phyloP scores from a whole-genome alignment of 2,797 vertebrate species.

The Poecile montanus region DNA sequence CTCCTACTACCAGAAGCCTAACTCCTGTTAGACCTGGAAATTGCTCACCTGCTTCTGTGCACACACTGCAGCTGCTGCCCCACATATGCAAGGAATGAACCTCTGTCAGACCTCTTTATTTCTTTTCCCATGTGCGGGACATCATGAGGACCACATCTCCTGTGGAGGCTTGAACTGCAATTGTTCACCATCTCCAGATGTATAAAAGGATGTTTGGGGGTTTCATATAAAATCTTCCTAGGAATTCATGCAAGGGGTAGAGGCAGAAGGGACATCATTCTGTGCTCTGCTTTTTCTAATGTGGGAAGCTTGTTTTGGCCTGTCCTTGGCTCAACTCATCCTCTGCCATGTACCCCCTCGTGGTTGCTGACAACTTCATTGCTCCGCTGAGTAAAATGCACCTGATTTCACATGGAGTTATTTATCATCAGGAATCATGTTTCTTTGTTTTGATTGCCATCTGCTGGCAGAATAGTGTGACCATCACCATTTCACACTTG shows the following conservation, averaged over 20 bases:
- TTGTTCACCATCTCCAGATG: not conserved
- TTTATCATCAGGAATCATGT: not conserved
- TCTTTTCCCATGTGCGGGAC: not conserved
- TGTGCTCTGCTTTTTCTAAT: not conserved
- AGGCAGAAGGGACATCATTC: not conserved
- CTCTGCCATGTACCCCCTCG: fast-evolving
- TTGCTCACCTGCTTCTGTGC: not conserved
- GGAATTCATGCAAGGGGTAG: not conserved
- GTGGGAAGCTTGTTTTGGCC: not conserved
- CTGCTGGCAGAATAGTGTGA: not conserved
- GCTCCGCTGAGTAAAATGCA: not conserved
- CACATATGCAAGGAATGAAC: fast-evolving
- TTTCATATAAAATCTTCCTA: not conserved
- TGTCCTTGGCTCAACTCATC: fast-evolving
- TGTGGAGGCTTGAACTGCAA: not conserved
- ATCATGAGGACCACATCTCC: not conserved
- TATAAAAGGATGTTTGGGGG: not conserved
- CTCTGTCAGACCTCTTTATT: not conserved
- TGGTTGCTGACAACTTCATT: not conserved
- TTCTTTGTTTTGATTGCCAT: not conserved
- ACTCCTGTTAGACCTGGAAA: not conserved
- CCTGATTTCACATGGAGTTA: too few species aligned
- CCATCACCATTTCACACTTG: not conserved
- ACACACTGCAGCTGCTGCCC: not conserved
- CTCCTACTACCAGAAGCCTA: not conserved